These are phyloP conservation scores for Euphydryas editha DNA, from an alignment of 2,888 invertebrate genomes.

Conservation along the genomic window DNA sequence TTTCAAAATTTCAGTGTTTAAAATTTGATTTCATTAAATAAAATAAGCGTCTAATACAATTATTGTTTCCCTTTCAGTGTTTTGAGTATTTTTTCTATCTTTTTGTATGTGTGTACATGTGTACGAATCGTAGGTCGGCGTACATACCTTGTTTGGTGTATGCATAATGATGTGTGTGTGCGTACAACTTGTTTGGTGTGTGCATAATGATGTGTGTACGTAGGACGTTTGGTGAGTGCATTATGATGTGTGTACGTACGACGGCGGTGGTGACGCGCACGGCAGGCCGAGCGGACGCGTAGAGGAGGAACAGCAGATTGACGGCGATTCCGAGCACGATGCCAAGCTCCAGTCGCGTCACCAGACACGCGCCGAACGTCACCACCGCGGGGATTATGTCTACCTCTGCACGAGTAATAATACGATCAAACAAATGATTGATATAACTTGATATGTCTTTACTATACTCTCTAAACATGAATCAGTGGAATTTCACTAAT, in stretches of 20 bases:
- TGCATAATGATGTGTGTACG: background rate
- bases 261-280: constrained; percentile 87
- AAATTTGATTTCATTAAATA: too few relatives aligned
- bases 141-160: too few relatives aligned
- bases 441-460: too few relatives aligned
- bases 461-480: too few relatives aligned
- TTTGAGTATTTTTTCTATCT: too few relatives aligned
- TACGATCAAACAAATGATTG: background rate
- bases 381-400: constrained; percentile 92
- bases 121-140: too few relatives aligned
- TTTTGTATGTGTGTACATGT: too few relatives aligned
- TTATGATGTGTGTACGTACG: constrained; percentile 62
- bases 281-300: constrained; percentile 92
- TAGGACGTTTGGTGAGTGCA: background rate
- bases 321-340: constrained; percentile 92
- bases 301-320: constrained; percentile 91
- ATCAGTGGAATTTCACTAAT: too few relatives aligned
- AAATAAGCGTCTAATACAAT: too few relatives aligned
- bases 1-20: too few relatives aligned
- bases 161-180: background rate
- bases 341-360: constrained; percentile 93
- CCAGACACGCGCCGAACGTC: constrained; percentile 91
- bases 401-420: constrained; percentile 83
- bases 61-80: too few relatives aligned
- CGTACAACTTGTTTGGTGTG: constrained; percentile 68